Conservation (phyloP, 2,113 vertebrate genomes). For the Cygnus buccinator region DNA sequence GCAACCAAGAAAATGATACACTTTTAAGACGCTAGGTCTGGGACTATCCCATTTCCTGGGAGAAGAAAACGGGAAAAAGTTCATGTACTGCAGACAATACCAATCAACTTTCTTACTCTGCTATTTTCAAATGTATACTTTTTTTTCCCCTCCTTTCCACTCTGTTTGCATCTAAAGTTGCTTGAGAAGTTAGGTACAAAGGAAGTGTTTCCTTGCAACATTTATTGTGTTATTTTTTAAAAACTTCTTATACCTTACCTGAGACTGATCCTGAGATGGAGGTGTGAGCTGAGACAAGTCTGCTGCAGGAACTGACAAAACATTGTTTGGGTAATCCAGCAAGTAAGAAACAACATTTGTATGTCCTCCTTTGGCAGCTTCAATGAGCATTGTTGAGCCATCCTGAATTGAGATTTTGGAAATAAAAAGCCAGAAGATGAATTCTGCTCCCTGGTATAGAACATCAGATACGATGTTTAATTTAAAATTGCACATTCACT, state of each 20-base stretch:
- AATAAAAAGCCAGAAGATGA: constrained; percentile 22
- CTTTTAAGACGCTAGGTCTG: neutral
- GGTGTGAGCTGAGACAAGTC: constrained; percentile 95
- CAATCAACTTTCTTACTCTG: neutral
- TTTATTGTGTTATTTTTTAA: neutral
- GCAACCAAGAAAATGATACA: neutral
- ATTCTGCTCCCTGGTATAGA: neutral
- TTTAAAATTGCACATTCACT: neutral
- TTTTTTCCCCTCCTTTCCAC: neutral
- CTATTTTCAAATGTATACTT: neutral
- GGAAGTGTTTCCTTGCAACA: neutral
- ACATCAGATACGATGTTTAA: fast-evolving
- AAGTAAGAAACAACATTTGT: constrained; percentile 98
- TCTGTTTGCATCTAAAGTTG: neutral
- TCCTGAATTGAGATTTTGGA: constrained; percentile 80
- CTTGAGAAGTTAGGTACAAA: neutral
- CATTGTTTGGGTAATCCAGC: constrained; percentile 98
- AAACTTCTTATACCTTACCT: constrained; percentile 79
- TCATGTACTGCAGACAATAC: neutral
- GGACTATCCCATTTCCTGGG: neutral
- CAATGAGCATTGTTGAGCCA: constrained; percentile 98
- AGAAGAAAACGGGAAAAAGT: neutral
- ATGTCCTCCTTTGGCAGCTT: constrained; percentile 99
- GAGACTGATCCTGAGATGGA: constrained; percentile 95
- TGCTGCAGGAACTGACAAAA: constrained; percentile 90